Evolutionary conservation across 2,113 vertebrate genomes (phyloP).

Genomic region (Uria lomvia): DNA sequence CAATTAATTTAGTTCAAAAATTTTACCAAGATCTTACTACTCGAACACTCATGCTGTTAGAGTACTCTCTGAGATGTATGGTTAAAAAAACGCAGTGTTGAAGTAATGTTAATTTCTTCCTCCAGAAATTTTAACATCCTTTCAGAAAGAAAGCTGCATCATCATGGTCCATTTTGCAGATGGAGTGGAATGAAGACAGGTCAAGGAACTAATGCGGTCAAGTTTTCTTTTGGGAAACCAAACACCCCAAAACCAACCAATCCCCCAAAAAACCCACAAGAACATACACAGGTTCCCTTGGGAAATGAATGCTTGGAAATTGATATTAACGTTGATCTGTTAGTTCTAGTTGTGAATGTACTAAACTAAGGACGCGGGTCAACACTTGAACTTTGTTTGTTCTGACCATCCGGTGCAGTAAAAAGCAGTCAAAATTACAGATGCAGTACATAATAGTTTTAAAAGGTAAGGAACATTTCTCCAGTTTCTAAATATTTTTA

Average conservation of each 20-base stretch:
- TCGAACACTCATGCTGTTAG: not conserved
- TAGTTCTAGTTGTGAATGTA: not conserved
- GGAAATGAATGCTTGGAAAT: not conserved
- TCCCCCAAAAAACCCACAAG: rapidly evolving
- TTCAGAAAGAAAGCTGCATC: not conserved
- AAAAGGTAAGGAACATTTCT: not conserved
- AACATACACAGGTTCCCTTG: not conserved
- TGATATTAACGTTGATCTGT: not conserved
- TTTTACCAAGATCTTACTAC: not conserved
- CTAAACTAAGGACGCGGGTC: not conserved
- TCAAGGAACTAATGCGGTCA: not conserved
- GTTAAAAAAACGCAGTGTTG: not conserved
- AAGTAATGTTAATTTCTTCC: not conserved
- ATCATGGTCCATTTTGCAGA: not conserved
- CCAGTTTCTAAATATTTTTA: not conserved
- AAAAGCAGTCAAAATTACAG: not conserved
- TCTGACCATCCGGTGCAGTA: not conserved
- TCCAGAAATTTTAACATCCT: not conserved
- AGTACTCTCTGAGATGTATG: rapidly evolving
- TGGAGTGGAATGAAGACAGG: not conserved
- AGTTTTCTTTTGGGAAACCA: not conserved
- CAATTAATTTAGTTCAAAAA: not conserved
- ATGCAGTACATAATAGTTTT: not conserved
- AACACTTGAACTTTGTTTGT: not conserved
- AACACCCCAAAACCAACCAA: rapidly evolving